These are phyloP conservation scores for Neotragus moschatus DNA, from an alignment of 2,113 vertebrate species.

Conservation along the genomic window DNA sequence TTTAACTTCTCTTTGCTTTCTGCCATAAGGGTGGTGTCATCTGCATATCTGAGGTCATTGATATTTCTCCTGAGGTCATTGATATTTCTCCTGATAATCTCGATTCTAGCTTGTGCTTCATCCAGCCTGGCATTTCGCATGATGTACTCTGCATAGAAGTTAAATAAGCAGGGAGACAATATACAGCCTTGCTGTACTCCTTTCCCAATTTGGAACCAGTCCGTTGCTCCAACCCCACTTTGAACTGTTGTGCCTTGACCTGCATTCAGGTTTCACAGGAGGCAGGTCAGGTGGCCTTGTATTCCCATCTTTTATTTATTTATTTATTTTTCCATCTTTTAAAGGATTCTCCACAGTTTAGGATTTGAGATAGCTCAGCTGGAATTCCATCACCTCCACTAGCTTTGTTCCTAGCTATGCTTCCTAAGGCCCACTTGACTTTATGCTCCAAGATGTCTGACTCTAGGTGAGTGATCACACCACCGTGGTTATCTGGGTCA, in stretches of 20 bases:
- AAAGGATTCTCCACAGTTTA: neutral
- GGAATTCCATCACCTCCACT: neutral
- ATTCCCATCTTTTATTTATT: neutral
- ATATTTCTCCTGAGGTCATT: neutral
- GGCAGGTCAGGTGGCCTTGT: neutral
- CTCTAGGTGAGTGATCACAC: neutral
- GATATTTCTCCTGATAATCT: neutral
- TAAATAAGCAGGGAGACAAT: neutral
- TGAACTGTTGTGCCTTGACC: neutral
- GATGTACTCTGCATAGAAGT: neutral
- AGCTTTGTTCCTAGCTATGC: neutral
- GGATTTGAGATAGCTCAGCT: neutral
- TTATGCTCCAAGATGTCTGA: neutral
- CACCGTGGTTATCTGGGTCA: neutral
- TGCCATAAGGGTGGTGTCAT: neutral
- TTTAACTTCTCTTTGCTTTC: neutral
- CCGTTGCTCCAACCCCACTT: accelerated
- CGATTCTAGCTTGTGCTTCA: neutral
- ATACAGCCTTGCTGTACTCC: accelerated
- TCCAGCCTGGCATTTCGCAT: neutral
- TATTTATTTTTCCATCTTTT: neutral
- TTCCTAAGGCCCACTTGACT: neutral
- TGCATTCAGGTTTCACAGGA: neutral
- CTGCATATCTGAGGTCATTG: neutral
- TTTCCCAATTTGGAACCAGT: neutral